Evolutionary conservation across 1,140 invertebrate genomes (phyloP).

Genomic region (Chlorops oryzae): DNA sequence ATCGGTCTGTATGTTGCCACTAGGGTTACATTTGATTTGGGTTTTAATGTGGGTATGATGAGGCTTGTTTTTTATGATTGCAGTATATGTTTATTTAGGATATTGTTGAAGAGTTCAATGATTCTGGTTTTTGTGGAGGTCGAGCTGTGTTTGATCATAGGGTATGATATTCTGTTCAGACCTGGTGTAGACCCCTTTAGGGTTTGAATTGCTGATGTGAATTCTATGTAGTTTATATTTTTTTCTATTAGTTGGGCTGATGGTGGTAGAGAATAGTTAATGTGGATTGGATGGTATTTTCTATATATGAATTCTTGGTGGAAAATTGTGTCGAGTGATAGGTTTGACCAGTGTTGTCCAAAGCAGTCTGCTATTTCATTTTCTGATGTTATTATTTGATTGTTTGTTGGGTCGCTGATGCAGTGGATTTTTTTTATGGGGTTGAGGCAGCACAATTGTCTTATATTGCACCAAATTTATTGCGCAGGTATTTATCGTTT

Average conservation of each 20-base stretch:
- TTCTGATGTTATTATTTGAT: neutral
- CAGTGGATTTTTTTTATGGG: constrained; percentile 4
- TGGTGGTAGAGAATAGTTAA: neutral
- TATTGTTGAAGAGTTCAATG: constrained; percentile 13
- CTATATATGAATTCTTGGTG: neutral
- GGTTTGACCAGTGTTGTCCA: neutral
- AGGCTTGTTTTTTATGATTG: constrained; percentile 3
- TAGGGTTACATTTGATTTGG: neutral
- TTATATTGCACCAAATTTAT: constrained; percentile 9
- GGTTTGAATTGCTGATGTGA: constrained; percentile 15
- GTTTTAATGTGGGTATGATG: constrained; percentile 7
- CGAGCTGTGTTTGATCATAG: constrained; percentile 12
- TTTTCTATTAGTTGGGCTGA: constrained; percentile 6
- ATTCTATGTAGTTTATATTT: constrained; percentile 9
- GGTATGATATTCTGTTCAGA: constrained; percentile 14
- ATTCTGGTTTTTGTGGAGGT: constrained; percentile 12
- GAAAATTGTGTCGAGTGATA: constrained; percentile 3
- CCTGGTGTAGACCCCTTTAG: constrained; percentile 17
- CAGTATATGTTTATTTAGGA: neutral
- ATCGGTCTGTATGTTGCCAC: constrained; percentile 11
- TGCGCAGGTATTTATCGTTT: neutral
- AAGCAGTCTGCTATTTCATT: constrained; percentile 2
- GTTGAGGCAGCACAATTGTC: constrained; percentile 8
- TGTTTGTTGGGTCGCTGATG: neutral
- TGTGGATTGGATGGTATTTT: neutral